These are phyloP conservation scores for Eolophus roseicapilla DNA, from an alignment of 2,113 vertebrate species.

Conservation along the genomic window DNA sequence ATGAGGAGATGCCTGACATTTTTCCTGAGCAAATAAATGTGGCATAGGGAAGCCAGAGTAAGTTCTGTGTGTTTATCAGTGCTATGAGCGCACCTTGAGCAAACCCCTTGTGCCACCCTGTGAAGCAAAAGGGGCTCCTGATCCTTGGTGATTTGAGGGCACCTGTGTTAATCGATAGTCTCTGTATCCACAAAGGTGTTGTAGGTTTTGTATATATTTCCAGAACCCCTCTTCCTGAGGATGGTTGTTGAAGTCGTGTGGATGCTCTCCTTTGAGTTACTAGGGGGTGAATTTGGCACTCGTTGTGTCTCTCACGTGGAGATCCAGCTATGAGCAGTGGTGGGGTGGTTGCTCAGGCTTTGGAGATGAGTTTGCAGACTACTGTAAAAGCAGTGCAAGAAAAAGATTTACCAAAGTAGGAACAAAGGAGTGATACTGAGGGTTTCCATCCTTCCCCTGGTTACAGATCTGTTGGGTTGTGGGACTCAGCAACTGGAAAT, in stretches of 20 bases:
- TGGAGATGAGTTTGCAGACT: not conserved
- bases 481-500: not conserved
- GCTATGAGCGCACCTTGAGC: rapidly evolving
- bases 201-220: not conserved
- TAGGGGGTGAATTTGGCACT: not conserved
- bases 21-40: not conserved
- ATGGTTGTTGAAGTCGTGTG: not conserved
- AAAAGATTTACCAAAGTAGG: not conserved
- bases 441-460: not conserved
- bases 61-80: not conserved
- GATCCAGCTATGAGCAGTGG: not conserved
- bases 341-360: not conserved
- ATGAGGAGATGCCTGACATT: not conserved
- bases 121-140: rapidly evolving
- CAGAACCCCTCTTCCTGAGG: not conserved
- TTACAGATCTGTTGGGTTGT: not conserved
- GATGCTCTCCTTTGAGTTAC: not conserved
- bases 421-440: not conserved
- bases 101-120: rapidly evolving
- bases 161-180: rapidly evolving
- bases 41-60: not conserved
- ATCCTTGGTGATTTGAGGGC: not conserved
- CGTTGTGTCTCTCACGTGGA: rapidly evolving
- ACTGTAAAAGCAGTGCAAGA: not conserved
- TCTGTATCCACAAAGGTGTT: not conserved